Evolutionary conservation across 2,113 vertebrate species (phyloP).

Genomic region (Caloenas nicobarica): DNA sequence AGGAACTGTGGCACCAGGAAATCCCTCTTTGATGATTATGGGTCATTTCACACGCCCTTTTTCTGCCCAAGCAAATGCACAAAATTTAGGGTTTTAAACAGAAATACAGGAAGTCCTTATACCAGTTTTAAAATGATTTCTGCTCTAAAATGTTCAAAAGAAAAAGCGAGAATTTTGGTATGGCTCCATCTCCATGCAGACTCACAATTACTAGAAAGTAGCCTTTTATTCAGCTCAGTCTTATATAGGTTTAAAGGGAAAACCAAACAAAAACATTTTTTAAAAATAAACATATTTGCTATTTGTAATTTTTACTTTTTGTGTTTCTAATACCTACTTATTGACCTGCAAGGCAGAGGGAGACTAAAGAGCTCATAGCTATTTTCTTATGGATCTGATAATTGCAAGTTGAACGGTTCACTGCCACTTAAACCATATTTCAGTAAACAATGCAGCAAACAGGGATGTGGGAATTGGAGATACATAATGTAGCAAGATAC

Average conservation of each 20-base stretch:
- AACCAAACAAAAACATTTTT: not conserved
- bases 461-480: not conserved
- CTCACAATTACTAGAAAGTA: not conserved
- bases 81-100: not conserved
- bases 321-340: not conserved
- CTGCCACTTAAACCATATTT: not conserved
- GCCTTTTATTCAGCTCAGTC: not conserved
- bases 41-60: not conserved
- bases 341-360: not conserved
- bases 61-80: not conserved
- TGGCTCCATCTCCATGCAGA: not conserved
- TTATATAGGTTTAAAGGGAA: not conserved
- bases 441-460: not conserved
- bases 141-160: not conserved
- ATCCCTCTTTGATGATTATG: not conserved
- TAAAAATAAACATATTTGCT: not conserved
- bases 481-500: not conserved
- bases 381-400: not conserved
- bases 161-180: not conserved
- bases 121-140: not conserved
- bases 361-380: not conserved
- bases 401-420: not conserved
- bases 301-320: not conserved
- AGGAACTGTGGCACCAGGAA: not conserved
- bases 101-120: not conserved